phyloP scores from a whole-genome alignment of 2,113 vertebrate species.

The Gymnobelideus leadbeateri region DNA sequence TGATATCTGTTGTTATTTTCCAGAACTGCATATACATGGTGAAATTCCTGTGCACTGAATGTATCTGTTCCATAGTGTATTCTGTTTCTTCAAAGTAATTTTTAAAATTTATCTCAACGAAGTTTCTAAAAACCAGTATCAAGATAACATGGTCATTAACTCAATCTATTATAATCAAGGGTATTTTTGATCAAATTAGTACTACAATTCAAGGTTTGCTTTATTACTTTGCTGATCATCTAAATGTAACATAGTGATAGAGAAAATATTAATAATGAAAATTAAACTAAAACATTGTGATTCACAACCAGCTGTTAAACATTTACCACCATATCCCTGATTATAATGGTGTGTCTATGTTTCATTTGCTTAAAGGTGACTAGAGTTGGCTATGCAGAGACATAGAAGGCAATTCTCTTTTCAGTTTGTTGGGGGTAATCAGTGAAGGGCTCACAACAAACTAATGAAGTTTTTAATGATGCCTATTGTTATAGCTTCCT shows the following conservation, averaged over 20 bases:
- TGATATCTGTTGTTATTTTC: neutral
- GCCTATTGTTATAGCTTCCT: too few relatives aligned
- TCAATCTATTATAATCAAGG: neutral
- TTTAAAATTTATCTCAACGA: neutral
- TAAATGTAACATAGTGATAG: neutral
- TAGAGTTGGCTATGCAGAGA: neutral
- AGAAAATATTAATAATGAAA: neutral
- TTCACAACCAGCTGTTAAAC: neutral
- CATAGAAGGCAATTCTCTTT: neutral
- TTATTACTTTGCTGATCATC: neutral
- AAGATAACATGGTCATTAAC: neutral
- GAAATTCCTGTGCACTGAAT: neutral
- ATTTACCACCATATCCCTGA: neutral
- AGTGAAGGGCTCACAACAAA: neutral
- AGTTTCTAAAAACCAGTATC: neutral
- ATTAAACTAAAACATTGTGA: neutral
- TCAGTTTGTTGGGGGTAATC: neutral
- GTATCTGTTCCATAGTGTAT: neutral
- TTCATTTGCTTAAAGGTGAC: neutral
- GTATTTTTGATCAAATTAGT: neutral
- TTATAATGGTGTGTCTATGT: neutral
- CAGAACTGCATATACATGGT: neutral
- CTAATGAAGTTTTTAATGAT: neutral
- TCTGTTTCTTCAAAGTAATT: neutral
- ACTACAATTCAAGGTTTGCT: neutral